Percentiles rank a stretch among this genome's conserved stretches.
Evolutionary conservation across 2,113 vertebrate species (phyloP).

Genomic region (Gasterosteus aculeatus): DNA sequence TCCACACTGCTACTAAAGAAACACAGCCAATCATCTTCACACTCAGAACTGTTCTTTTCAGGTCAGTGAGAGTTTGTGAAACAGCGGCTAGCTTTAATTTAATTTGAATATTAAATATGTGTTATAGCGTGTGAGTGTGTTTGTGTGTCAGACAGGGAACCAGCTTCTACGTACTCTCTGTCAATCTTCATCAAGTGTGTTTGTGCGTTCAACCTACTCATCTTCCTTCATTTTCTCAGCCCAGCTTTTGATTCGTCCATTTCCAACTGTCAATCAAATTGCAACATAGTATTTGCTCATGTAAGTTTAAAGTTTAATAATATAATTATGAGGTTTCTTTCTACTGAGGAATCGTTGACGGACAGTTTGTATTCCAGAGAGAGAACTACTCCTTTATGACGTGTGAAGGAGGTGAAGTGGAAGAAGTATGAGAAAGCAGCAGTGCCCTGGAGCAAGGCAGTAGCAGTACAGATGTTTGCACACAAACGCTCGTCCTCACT

Average conservation of each 20-base stretch:
- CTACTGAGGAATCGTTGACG: background rate
- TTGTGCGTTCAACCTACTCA: background rate
- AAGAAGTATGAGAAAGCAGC: background rate
- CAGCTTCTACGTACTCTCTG: conserved; percentile 26
- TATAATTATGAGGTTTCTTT: no score
- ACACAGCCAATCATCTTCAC: background rate
- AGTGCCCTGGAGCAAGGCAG: background rate
- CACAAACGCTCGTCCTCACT: conserved; percentile 11
- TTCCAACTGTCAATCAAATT: conserved; percentile 8
- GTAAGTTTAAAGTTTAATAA: background rate
- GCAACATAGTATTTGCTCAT: background rate
- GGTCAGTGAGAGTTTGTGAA: background rate
- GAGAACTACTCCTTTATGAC: background rate
- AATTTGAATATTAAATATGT: no score
- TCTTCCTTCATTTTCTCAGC: background rate
- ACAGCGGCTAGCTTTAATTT: no score
- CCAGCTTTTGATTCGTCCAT: conserved; percentile 19
- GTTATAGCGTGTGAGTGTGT: background rate
- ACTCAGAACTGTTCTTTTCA: conserved; percentile 22
- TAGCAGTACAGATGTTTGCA: background rate
- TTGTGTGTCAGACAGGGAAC: conserved; percentile 1
- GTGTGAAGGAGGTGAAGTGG: no score
- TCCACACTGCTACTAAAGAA: no score
- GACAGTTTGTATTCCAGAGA: background rate
- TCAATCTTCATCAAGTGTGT: conserved; percentile 37